Evolutionary conservation across 2,888 invertebrate genomes (phyloP).

Genomic region (Agonum fuliginosum): DNA sequence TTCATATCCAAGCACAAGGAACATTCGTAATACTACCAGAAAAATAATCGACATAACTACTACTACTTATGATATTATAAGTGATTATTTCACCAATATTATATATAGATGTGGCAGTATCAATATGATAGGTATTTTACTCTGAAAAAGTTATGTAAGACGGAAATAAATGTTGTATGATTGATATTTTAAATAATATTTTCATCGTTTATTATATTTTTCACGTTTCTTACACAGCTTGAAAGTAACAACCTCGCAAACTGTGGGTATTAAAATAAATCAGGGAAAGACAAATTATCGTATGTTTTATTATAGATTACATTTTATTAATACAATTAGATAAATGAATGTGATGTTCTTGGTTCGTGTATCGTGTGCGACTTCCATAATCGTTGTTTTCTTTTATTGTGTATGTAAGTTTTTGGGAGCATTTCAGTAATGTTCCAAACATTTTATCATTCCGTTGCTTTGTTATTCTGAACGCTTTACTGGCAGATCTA

Average conservation of each 20-base stretch:
- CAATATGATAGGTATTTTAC: too few species aligned
- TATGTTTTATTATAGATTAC: too few species aligned
- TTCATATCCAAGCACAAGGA: too few species aligned
- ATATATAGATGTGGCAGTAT: too few species aligned
- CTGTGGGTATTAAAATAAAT: background rate
- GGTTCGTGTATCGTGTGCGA: conserved; percentile 31
- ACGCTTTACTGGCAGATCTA: conserved; percentile 9
- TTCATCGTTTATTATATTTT: background rate
- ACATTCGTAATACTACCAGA: too few species aligned
- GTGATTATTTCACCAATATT: too few species aligned
- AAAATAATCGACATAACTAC: too few species aligned
- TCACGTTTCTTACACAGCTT: background rate
- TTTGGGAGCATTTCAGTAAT: conserved; percentile 19
- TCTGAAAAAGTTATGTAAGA: too few species aligned
- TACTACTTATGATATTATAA: too few species aligned
- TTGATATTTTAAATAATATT: too few species aligned
- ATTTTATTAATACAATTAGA: conserved; percentile 18
- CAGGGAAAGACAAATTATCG: too few species aligned
- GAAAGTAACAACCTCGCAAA: background rate
- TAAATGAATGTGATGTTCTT: background rate
- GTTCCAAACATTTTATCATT: conserved; percentile 29
- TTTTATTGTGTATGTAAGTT: conserved; percentile 38
- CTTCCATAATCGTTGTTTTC: conserved; percentile 44
- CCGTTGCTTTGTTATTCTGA: conserved; percentile 20
- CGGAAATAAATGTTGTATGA: too few species aligned